Base-by-base conservation (phyloP, 37 sponge, comb jelly and placozoan genomes). In the Eunapius fragilis region DNA sequence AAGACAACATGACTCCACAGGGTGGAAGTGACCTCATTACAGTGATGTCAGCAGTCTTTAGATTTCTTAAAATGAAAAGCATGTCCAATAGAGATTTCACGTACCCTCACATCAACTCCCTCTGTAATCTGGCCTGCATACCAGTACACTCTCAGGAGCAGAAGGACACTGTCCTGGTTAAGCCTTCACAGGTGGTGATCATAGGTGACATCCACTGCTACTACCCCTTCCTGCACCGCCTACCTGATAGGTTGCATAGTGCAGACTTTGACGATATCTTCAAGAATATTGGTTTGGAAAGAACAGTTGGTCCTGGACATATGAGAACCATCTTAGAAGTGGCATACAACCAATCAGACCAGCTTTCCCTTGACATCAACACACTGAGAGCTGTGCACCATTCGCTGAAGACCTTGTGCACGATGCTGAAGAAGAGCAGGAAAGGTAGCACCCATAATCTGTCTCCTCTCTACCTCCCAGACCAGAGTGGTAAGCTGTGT, bases 201-300 rank as follows among this genome's bases (percentile, higher is more conserved):
- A 31, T 71, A 32, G 25, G 33, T 71, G 33, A 74, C 25, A 80
- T 49, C 11, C 9, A 74, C 6, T 24, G 22, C 7, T 80, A 58
- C 35, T 50, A 80, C 25, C 92, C 92, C 34, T 91, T 82, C 72
- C 68, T 91, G n/a, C 80, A 84, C 38, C 0, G 22, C 2, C 25
- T 87, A 23, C 84, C 84, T 23, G 10, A 1, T 68, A 71, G 69
- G 22, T 49, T 91, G 36, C 10, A 24, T 27, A 0, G 22, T 28
- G 38, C 28, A 35, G 5, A 49, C 38, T 17, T 23, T 13, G 33
- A 14, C 26, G 19, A 3, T 41, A 6, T 82, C 25, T 36, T 90
- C 17, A 27, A 70, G 25, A 35, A 69, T 6, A 77, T 90, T 32
- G 87, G 74, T 38, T 71, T 90, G 0, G 14, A 31, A 19, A 4